phyloP scores from a whole-genome alignment of 2,113 vertebrate genomes.

The Pseudopipra pipra region DNA sequence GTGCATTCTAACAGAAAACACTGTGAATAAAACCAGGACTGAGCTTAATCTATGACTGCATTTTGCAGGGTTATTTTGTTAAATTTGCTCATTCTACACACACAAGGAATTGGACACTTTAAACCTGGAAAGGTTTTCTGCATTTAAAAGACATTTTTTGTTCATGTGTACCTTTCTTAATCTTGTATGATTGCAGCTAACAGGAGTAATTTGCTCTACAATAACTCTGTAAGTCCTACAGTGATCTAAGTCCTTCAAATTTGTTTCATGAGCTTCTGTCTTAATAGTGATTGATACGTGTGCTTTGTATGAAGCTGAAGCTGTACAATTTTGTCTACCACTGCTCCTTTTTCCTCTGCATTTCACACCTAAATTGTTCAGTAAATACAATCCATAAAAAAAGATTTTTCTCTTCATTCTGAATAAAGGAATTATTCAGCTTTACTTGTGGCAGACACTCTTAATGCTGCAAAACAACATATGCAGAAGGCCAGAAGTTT shows the following conservation, averaged over 20 bases:
- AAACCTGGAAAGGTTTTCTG: not conserved
- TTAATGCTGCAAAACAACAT: not conserved
- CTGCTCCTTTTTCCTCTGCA: not conserved
- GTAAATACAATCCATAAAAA: slow-evolving; percentile 5
- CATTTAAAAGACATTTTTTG: not conserved
- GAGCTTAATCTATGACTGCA: not conserved
- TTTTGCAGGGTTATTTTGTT: not conserved
- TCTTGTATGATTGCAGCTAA: not conserved
- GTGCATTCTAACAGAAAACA: not conserved
- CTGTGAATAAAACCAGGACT: not conserved
- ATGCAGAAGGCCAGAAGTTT: not conserved
- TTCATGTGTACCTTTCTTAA: not conserved
- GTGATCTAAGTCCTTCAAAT: slow-evolving; percentile 18
- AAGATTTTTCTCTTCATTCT: not conserved
- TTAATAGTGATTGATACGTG: slow-evolving; percentile 36
- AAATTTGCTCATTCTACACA: not conserved
- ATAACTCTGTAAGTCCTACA: not conserved
- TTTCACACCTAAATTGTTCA: slow-evolving; percentile 24
- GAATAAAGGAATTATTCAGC: not conserved
- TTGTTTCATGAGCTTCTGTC: slow-evolving; percentile 14
- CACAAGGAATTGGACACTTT: not conserved
- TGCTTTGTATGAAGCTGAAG: slow-evolving; percentile 10
- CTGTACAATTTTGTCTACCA: not conserved
- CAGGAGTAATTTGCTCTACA: not conserved
- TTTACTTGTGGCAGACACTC: not conserved